Evolutionary conservation across 2,113 vertebrate genomes (phyloP).

Genomic region (Hylia prasina): DNA sequence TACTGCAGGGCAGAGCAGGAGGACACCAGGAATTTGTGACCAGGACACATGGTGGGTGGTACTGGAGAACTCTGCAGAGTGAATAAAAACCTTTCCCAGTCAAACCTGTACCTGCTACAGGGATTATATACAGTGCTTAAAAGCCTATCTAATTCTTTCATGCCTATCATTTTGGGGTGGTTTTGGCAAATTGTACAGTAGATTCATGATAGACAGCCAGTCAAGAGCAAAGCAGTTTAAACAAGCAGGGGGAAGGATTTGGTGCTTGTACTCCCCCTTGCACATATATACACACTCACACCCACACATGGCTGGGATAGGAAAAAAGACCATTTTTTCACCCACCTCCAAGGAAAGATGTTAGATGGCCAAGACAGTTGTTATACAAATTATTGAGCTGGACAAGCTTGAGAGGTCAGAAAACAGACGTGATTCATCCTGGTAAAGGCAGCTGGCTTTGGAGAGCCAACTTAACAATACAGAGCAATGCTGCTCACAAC

Average conservation of each 20-base stretch:
- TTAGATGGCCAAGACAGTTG: not conserved
- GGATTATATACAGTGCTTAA: not conserved
- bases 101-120: not conserved
- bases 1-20: not conserved
- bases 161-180: not conserved
- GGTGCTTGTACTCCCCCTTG: not conserved
- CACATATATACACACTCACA: not conserved
- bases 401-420: not conserved
- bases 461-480: not conserved
- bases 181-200: not conserved
- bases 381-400: not conserved
- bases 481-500: fast-evolving
- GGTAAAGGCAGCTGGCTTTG: not conserved
- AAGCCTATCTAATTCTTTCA: not conserved
- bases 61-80: not conserved
- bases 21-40: not conserved
- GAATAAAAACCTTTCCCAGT: not conserved
- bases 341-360: not conserved
- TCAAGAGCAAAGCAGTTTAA: not conserved
- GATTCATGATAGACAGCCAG: not conserved
- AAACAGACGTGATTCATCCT: not conserved
- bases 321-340: not conserved
- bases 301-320: fast-evolving
- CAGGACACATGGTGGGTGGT: fast-evolving
- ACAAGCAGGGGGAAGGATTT: not conserved